phyloP scores from a whole-genome alignment of 2,797 vertebrate genomes.

The Myotis findleyi region DNA sequence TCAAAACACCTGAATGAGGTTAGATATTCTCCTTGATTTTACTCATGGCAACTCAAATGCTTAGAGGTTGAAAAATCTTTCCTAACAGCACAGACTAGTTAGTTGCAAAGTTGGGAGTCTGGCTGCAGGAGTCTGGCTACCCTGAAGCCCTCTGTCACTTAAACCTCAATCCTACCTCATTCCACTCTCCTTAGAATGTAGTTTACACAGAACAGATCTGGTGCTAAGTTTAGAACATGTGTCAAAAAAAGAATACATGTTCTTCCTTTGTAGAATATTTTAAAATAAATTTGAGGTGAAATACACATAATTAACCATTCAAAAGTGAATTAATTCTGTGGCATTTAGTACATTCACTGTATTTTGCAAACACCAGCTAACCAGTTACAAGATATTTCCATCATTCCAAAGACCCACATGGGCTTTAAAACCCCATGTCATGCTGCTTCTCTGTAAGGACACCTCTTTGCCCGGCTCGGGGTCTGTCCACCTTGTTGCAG shows the following conservation, averaged over 20 bases:
- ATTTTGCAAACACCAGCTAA: not conserved
- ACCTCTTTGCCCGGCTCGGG: too few relatives aligned
- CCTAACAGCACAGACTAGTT: not conserved
- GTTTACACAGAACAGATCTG: not conserved
- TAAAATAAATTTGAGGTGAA: not conserved
- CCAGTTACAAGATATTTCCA: not conserved
- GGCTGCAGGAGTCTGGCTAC: not conserved
- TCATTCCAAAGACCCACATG: not conserved
- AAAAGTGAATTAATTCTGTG: not conserved
- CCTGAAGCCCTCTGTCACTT: not conserved
- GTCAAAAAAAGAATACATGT: not conserved
- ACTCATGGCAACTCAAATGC: not conserved
- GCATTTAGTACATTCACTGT: not conserved
- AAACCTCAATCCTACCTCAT: not conserved
- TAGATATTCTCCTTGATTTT: not conserved
- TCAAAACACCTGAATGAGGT: not conserved
- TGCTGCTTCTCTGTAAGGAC: not conserved
- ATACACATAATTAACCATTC: not conserved
- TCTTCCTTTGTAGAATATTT: not conserved
- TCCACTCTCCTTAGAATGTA: not conserved
- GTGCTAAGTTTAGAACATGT: not conserved
- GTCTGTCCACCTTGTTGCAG: not conserved
- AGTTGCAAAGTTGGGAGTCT: not conserved
- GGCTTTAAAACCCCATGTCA: not conserved
- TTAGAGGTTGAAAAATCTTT: not conserved